Base-by-base conservation (phyloP, 2,888 invertebrate species). In the Catocala sponsa region DNA sequence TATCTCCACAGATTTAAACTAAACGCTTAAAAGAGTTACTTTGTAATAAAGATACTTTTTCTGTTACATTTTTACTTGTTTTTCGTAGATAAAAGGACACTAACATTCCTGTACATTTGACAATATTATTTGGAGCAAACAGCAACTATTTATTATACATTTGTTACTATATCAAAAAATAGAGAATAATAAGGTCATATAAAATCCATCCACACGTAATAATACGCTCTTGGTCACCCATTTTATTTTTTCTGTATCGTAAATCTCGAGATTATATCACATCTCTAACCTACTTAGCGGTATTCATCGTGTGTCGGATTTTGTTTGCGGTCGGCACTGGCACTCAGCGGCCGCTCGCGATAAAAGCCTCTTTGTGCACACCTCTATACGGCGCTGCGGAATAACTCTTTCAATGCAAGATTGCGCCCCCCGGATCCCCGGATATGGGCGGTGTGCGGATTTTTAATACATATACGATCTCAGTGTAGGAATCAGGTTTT, bases 311-410 rank as follows among this genome's bases (percentile, higher is more conserved):
- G 83, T 82, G 85, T 81, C 80, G 84, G 87, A 87, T 87, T 88
- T 83, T 84, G 87, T 89, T 87, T 83, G 84, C 80, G 79, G 83
- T 75, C 63, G 66, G 76, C 75, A 67, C 72, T 70, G 68, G 75
- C 72, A 82, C 84, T 84, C 81, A 82, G 80, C 82, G 81, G 82
- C 75, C 75, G 68, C 65, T 72, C 60, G 76, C 85, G 88, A 87
- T 92, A 91, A 92, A 91, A 91, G 91, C 87, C 81, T 86, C 91
- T 91, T 91, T 91, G 91, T 92, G 91, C 80, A 71, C 70, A 66
- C 70, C 70, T 82, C 79, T 78, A 79, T 81, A 72, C 72, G 69
- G 70, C 66, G 76, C 81, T 68, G 72, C 70, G 79, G 74, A 82
- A 83, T 87, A 86, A 86, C 87, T 89, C 86, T 89, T 88, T 90